Percentiles rank a stretch among this genome's conserved stretches.
Evolutionary conservation across 2,797 vertebrate species (phyloP).

Genomic region (Ctenopoma kingsleyae): DNA sequence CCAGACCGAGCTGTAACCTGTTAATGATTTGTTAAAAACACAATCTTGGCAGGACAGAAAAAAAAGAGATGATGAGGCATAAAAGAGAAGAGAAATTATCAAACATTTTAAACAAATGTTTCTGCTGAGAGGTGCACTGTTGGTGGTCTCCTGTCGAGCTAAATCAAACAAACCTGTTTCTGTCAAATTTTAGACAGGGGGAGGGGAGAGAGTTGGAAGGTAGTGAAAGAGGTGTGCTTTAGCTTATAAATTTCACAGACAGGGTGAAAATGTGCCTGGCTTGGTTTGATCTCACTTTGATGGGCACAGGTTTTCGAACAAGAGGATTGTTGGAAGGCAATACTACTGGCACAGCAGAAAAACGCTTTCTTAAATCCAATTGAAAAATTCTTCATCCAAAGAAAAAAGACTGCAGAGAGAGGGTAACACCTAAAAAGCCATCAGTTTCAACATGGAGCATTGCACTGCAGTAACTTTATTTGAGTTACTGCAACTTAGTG

Average conservation of each 20-base stretch:
- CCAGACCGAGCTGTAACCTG: conserved; percentile 62
- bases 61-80: conserved; percentile 57
- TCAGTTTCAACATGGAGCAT: conserved; percentile 26
- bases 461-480: conserved; percentile 19
- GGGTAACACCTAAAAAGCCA: conserved; percentile 8
- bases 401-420: conserved; percentile 16
- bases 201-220: conserved; percentile 42
- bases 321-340: conserved; percentile 28
- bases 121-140: conserved; percentile 72
- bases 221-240: conserved; percentile 39
- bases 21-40: conserved; percentile 83
- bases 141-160: conserved; percentile 81
- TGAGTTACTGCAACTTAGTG: conserved; percentile 23
- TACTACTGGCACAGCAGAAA: conserved; percentile 25
- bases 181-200: conserved; percentile 66
- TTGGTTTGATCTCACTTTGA: conserved; percentile 69
- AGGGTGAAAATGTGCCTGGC: conserved; percentile 51
- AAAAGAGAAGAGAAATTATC: conserved; percentile 63
- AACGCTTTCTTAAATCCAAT: conserved; percentile 38
- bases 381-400: conserved; percentile 32
- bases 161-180: conserved; percentile 77
- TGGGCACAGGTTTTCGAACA: conserved; percentile 37
- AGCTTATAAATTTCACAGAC: conserved; percentile 67
- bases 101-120: conserved; percentile 80
- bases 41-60: conserved; percentile 52